phyloP scores from a whole-genome alignment of 2,113 vertebrate species.

The Tragulus kanchil region DNA sequence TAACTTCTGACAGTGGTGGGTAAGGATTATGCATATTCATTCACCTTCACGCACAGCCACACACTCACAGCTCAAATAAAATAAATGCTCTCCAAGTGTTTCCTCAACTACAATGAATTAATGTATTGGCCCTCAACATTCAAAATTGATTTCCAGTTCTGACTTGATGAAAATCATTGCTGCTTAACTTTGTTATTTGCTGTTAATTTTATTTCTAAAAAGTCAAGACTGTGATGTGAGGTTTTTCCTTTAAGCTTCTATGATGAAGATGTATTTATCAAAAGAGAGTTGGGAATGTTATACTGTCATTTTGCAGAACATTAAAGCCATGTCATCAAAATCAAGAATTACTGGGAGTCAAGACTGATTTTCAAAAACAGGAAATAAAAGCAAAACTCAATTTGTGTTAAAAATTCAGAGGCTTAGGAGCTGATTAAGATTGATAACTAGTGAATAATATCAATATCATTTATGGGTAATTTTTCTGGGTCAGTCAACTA shows the following conservation, averaged over 20 bases:
- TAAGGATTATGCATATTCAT: background rate
- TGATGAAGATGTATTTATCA: background rate
- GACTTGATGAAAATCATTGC: slow-evolving; percentile 4
- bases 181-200: slow-evolving; percentile 4
- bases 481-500: background rate
- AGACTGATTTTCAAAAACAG: background rate
- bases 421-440: background rate
- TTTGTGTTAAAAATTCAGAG: background rate
- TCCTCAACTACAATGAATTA: background rate
- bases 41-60: background rate
- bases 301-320: background rate
- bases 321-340: background rate
- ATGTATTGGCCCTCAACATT: background rate
- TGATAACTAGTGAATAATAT: slow-evolving; percentile 1
- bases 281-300: background rate
- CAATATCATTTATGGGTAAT: background rate
- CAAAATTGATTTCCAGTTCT: slow-evolving; percentile 11
- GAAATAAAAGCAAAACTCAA: background rate
- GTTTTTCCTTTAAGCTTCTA: background rate
- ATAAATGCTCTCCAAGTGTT: background rate
- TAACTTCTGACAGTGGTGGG: background rate
- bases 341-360: background rate
- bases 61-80: background rate
- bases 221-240: background rate
- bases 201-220: slow-evolving; percentile 1